These are phyloP conservation scores for Lamproptera curius DNA, from an alignment of 2,888 invertebrate species.

Conservation along the genomic window DNA sequence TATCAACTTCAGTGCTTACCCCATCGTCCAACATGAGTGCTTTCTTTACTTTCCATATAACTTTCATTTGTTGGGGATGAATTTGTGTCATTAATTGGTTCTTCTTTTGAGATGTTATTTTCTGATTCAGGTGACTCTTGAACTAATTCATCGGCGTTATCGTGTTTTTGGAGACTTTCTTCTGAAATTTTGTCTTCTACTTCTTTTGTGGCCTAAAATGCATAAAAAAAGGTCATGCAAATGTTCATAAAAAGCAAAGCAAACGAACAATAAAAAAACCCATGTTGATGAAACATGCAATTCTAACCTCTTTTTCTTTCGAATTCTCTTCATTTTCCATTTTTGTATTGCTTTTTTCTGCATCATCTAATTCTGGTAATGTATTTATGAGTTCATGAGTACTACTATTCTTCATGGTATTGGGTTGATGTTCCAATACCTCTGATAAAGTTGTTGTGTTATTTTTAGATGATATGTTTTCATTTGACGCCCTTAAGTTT, in stretches of 20 bases:
- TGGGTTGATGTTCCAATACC: constrained; percentile 45
- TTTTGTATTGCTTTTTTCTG: constrained; percentile 33
- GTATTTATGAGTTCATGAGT: constrained; percentile 65
- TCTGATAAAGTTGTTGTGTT: constrained; percentile 60
- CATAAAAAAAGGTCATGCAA: constrained; percentile 64
- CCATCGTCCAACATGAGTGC: constrained; percentile 23
- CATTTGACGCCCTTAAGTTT: constrained; percentile 56
- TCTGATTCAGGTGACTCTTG: constrained; percentile 20
- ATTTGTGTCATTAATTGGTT: not conserved
- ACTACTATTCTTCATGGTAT: constrained; percentile 63
- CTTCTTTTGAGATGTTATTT: constrained; percentile 4
- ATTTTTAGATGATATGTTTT: constrained; percentile 69
- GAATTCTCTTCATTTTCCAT: constrained; percentile 29
- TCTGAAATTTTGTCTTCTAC: constrained; percentile 23
- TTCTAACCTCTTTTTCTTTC: constrained; percentile 49
- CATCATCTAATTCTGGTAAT: constrained; percentile 64
- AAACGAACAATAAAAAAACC: constrained; percentile 55
- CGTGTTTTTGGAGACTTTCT: constrained; percentile 27
- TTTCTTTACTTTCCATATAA: constrained; percentile 18
- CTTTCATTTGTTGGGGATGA: not conserved
- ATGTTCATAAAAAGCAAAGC: constrained; percentile 66
- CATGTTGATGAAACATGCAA: constrained; percentile 46
- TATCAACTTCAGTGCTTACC: constrained; percentile 29
- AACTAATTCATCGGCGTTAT: constrained; percentile 10
- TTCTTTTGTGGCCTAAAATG: constrained; percentile 50